phyloP scores from a whole-genome alignment of 2,113 vertebrate genomes.

The Megaceryle maxima region DNA sequence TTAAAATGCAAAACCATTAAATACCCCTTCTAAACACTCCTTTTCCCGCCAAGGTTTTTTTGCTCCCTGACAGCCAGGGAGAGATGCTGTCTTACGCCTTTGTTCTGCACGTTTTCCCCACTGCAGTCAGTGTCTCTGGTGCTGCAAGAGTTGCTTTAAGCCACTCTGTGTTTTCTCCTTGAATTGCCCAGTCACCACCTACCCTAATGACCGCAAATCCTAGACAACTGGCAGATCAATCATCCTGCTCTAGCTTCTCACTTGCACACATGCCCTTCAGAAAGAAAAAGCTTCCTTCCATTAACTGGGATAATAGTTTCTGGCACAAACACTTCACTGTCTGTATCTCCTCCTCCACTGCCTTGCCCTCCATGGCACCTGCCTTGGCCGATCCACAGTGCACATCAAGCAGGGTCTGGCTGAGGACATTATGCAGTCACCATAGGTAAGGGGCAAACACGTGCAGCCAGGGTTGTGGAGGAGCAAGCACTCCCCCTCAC shows the following conservation, averaged over 20 bases:
- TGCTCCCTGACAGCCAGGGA: background rate
- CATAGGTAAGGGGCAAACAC: background rate
- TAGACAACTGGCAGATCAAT: background rate
- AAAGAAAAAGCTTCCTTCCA: background rate
- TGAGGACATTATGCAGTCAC: background rate
- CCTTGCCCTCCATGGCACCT: background rate
- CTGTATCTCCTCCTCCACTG: rapidly evolving
- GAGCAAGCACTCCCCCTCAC: background rate
- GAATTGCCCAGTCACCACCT: background rate
- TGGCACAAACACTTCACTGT: background rate
- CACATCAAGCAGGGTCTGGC: background rate
- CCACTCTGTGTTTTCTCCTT: background rate
- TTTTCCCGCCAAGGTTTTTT: background rate
- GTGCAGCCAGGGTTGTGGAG: background rate
- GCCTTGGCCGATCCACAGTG: background rate
- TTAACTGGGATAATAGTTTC: background rate
- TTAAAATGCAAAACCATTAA: background rate
- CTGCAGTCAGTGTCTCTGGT: background rate
- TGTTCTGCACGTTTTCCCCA: background rate
- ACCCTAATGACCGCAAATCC: background rate
- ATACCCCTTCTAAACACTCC: background rate
- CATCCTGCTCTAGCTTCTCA: background rate
- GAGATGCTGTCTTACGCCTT: background rate
- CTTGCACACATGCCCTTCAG: background rate
- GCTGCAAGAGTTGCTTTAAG: background rate